Conservation (phyloP, 2,888 invertebrate species). For the Lypha dubia region DNA sequence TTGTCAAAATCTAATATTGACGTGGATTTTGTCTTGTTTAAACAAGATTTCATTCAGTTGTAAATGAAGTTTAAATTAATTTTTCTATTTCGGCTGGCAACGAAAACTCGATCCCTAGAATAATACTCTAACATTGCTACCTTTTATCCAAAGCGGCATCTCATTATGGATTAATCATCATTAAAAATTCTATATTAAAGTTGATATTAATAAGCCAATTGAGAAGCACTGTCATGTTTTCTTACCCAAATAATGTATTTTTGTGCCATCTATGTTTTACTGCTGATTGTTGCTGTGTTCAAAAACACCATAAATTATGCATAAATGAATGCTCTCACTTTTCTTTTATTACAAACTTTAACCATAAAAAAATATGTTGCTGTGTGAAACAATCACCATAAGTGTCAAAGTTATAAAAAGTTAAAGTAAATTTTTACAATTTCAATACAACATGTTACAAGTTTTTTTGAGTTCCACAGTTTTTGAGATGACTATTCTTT, state of each 20-base stretch:
- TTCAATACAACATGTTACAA: constrained; percentile 7
- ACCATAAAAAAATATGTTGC: constrained; percentile 6
- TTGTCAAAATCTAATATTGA: no score
- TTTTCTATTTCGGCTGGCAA: no score
- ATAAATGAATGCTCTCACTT: not conserved
- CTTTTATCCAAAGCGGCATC: no score
- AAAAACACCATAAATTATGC: constrained; percentile 23
- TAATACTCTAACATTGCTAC: no score
- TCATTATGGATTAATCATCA: no score
- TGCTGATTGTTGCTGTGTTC: not conserved
- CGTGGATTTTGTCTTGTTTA: no score
- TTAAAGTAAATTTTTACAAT: constrained; percentile 1
- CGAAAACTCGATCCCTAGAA: no score
- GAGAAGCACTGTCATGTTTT: no score
- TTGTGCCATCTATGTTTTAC: not conserved
- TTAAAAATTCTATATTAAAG: no score
- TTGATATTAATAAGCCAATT: no score
- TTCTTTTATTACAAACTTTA: constrained; percentile 18
- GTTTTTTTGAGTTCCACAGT: constrained; percentile 1
- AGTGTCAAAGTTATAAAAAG: constrained; percentile 29
- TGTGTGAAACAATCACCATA: not conserved
- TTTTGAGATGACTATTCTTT: not conserved
- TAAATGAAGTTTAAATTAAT: no score
- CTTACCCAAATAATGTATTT: not conserved
- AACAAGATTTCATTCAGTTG: no score